Base-by-base conservation (phyloP, 1,140 invertebrate species). In the Pseudomyrmex concolor region DNA sequence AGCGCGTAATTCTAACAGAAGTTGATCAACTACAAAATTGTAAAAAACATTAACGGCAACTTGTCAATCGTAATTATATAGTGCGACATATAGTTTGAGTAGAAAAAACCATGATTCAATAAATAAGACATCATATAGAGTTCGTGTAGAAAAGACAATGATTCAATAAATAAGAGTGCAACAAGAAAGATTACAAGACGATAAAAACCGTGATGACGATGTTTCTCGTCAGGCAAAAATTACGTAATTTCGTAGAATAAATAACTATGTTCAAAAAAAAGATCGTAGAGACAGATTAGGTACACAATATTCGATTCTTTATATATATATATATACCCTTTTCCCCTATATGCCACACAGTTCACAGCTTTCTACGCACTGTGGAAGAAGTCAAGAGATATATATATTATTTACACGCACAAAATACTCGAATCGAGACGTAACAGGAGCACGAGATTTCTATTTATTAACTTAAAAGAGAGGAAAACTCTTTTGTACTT, bases 161-260 rank as follows among this genome's bases (percentile, higher is more conserved):
- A 88, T 85, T 91, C 89, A 93, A 94, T 93, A 93, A 94, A 93
- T 93, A 93, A 93, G 91, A 91, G 92, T 93, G 92, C 92, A 94
- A 93, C 92, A 91, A 91, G 89, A 92, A 82, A 92, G 84, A 92
- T 89, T 91, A 90, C 22, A 87, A 92, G 67, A 88, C 22, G 54
- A 90, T 87, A 91, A 13, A 86, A 88, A 84, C 82, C 84, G 82
- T 83, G 22, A 55, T 15, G 13, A 45, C n/a, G 48, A n/a, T 78
- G 68, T 64, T 78, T 62, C 54, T 83, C 77, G 87, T 63, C 68
- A 43, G 84, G 54, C 73, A 80, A 78, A 48, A 87, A 88, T 64
- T 66, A 70, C 67, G 59, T 67, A 84, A 85, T 81, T 34, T 84
- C 70, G 71, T 85, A 87, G 90, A 92, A 91, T 91, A 91, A 91